Base-by-base conservation (phyloP, 2,888 invertebrate species). In the Ephialtes manifestator region DNA sequence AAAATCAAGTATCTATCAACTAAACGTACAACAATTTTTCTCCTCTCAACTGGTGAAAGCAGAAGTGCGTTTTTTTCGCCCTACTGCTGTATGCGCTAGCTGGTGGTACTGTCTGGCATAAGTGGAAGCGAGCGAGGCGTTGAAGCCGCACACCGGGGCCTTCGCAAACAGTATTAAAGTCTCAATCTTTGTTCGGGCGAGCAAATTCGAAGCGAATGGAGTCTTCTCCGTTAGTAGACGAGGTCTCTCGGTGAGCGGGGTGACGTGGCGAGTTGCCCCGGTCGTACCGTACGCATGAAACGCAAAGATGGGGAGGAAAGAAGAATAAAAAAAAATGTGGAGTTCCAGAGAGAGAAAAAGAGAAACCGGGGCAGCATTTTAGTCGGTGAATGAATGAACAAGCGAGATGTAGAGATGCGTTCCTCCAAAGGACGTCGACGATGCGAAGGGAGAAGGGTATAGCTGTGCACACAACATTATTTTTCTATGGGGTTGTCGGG, bases 391-490 rank as follows among this genome's bases (percentile, higher is more conserved):
- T 80, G 78, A 82, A 83, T 71, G 81, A 83, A 84, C 70, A 68
- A 71, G 68, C 65, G 39, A 82, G 53, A 72, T 24, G 68, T 35
- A 70, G 51, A 72, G 39, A 48, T 28, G 24, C 48, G 5, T 60
- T 76, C 60, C 70, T 35, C 85, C 80, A 83, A 76, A 83, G 72
- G 70, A 51, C 76, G 63, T 76, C 81, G 58, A 81, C 67, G 80
- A 71, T 68, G 67, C 58, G 75, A 55, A 46, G 81, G 81, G 80
- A 68, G 83, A 83, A 76, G 24, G 81, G 58, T 65, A 86, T 87
- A 86, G 88, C 90, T 91, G 88, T 89, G 90, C 90, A 91, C 88
- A 91, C 91, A 91, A 88, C 88, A 89, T 91, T 91, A 91, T 91
- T 91, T 91, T 91, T 90, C 89, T 89, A 90, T 89, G 89, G 89